Base-by-base conservation (phyloP, 2,797 vertebrate species). In the Cottoperca gobio region DNA sequence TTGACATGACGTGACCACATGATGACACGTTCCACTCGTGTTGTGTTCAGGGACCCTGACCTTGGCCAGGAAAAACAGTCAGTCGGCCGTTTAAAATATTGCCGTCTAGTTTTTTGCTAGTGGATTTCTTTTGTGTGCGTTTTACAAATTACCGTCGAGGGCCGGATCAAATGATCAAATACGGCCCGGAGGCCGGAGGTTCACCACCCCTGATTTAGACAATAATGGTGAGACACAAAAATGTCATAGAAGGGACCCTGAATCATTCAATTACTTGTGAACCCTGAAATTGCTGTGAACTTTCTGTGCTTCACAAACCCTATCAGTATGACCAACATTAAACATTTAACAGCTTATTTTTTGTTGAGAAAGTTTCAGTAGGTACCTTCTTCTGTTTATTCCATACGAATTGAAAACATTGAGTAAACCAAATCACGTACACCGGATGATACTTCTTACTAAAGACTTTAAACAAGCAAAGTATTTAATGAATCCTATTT, bases 401-500 rank as follows among this genome's bases (percentile, higher is more conserved):
- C 3, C 4, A 66, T 12, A 68, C 3, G 54, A 59, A 52, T 21
- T 61, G 0, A 40, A 67, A 42, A n/a, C 8, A 33, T 13, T 2
- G n/a, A 42, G 5, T 16, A 17, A 14, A 81, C 58, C 6, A 28
- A 39, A 33, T 43, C 17, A 59, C 14, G 21, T 72, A 54, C 7
- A 59, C 14, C 19, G 33, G n/a, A 39, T 43, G 6, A 5, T 43
- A 57, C 75, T 59, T 58, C 23, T 61, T 10, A 37, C 19, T 13
- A 61, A 55, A 46, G 11, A 61, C 31, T 24, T 49, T 9, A 39
- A 5, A 63, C 39, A 12, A 66, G 21, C 19, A 70, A 76, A 68
- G 31, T 26, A 59, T 50, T 64, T 55, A 65, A 59, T 67, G 21
- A 64, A 48, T 67, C 69, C 35, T 68, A 42, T 55, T 69, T 45